Percentiles rank a stretch among this genome's conserved stretches.
These are phyloP conservation scores for Saturnia japonica DNA, from an alignment of 2,888 invertebrate species.

Conservation along the genomic window DNA sequence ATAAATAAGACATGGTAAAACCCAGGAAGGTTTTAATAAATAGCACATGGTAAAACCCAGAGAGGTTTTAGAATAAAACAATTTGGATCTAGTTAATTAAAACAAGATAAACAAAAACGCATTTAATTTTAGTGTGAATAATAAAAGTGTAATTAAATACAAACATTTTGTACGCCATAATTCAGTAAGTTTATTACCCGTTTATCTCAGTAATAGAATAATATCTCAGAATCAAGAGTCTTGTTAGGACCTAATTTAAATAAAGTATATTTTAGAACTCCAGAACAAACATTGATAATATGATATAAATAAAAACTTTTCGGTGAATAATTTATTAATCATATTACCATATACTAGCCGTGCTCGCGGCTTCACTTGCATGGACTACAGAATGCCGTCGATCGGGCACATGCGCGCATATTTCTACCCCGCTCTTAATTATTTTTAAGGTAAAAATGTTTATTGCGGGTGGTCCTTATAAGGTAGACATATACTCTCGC, in stretches of 20 bases:
- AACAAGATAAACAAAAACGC: not conserved
- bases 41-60: not conserved
- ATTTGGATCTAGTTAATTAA: not conserved
- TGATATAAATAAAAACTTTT: not conserved
- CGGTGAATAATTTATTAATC: not conserved
- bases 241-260: not conserved
- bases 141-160: not conserved
- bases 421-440: no score
- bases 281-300: not conserved
- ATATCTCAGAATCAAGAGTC: not conserved
- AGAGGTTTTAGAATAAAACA: not conserved
- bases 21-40: not conserved
- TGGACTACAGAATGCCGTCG: no score
- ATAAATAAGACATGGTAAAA: not conserved
- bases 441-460: no score
- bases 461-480: no score
- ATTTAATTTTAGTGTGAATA: not conserved
- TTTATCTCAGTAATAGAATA: not conserved
- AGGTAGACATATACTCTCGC: no score
- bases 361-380: no score
- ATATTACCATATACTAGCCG: not conserved
- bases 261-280: not conserved
- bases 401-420: no score
- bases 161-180: not conserved
- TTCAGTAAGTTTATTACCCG: not conserved